Conservation (phyloP, 1,140 invertebrate genomes). For the Dryas iulia region DNA sequence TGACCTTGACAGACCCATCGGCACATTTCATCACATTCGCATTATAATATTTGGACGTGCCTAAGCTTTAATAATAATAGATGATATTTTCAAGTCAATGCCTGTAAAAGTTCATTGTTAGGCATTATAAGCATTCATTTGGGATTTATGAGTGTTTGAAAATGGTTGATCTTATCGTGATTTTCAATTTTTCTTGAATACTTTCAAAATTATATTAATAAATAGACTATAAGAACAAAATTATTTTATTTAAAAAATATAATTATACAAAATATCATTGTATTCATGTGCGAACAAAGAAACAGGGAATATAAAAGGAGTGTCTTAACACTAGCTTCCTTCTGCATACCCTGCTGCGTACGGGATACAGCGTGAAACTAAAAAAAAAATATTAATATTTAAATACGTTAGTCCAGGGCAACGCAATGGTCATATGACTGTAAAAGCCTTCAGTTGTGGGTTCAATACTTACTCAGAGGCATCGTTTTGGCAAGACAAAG, state of each 20-base stretch:
- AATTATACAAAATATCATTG: too few species aligned
- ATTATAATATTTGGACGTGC: background rate
- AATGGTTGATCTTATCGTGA: background rate
- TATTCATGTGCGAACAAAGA: too few species aligned
- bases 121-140: background rate
- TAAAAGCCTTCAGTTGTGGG: too few species aligned
- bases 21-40: background rate
- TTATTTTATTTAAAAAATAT: background rate
- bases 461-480: too few species aligned
- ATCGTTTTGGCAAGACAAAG: too few species aligned
- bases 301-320: too few species aligned
- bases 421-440: too few species aligned
- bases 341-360: too few species aligned
- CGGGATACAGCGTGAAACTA: too few species aligned
- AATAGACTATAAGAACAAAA: background rate
- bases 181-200: background rate
- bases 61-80: background rate
- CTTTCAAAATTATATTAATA: background rate
- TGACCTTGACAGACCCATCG: background rate
- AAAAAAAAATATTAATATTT: too few species aligned
- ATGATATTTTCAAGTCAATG: background rate
- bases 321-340: too few species aligned
- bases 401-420: too few species aligned
- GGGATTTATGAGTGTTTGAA: background rate
- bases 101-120: background rate